Evolutionary conservation across 2,888 invertebrate genomes (phyloP).

Genomic region (Agrotis puta): DNA sequence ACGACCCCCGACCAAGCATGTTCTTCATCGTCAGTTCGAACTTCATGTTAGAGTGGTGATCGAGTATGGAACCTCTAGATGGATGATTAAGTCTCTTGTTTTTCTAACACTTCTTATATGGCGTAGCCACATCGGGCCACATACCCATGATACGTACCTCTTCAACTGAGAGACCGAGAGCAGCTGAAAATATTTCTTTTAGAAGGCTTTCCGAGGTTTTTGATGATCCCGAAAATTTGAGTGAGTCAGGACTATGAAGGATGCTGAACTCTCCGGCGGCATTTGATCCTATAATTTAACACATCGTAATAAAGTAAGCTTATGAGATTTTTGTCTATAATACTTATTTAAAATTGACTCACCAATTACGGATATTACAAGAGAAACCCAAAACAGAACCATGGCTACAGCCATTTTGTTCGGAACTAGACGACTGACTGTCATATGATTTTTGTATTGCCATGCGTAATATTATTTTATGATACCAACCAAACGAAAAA

Average conservation of each 20-base stretch:
- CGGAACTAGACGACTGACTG: slow-evolving; percentile 79
- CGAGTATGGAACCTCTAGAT: neutral
- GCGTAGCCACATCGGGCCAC: neutral
- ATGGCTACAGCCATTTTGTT: slow-evolving; percentile 85
- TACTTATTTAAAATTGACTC: slow-evolving; percentile 64
- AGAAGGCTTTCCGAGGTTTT: slow-evolving; percentile 92
- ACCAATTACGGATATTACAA: slow-evolving; percentile 83
- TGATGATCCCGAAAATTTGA: slow-evolving; percentile 93
- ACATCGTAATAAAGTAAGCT: neutral
- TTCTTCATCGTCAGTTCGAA: no score
- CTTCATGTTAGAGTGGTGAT: no score
- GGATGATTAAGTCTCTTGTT: neutral
- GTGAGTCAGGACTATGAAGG: slow-evolving; percentile 92
- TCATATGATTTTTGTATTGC: slow-evolving; percentile 88
- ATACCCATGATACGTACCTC: slow-evolving; percentile 84
- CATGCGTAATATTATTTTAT: slow-evolving; percentile 49
- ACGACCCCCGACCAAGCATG: no score
- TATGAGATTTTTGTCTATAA: neutral
- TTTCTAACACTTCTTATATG: no score
- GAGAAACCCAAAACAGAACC: slow-evolving; percentile 82
- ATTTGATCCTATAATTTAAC: slow-evolving; percentile 83
- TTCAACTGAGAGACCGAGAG: slow-evolving; percentile 94
- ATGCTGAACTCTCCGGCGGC: slow-evolving; percentile 93
- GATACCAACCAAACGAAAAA: slow-evolving; percentile 57
- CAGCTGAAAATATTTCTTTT: slow-evolving; percentile 93